phyloP scores from a whole-genome alignment of 2,888 invertebrate species.

The Ctena decussata region DNA sequence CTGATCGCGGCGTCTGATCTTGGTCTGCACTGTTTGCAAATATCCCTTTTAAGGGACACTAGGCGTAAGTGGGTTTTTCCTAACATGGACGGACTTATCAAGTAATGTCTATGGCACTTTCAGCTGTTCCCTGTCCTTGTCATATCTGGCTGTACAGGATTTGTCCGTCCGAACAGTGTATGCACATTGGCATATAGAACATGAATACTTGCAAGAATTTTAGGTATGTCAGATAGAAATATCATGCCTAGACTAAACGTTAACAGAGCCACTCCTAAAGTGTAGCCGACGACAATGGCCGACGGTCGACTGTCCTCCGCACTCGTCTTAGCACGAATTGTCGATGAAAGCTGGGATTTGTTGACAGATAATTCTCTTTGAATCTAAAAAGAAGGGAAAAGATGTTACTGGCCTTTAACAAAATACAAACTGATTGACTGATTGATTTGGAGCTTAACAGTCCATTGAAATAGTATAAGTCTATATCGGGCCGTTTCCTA shows the following conservation, averaged over 20 bases:
- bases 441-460: no score
- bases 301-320: constrained; percentile 54
- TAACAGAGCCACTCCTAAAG: constrained; percentile 52
- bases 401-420: no score
- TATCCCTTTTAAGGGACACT: no score
- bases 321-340: constrained; percentile 56
- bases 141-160: background rate
- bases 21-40: no score
- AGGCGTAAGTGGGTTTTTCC: no score
- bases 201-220: background rate
- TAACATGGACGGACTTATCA: no score
- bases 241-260: constrained; percentile 27
- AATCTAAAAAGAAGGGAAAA: constrained; percentile 47
- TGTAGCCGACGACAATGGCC: constrained; percentile 54
- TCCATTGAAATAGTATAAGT: no score
- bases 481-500: no score
- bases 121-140: background rate
- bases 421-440: no score
- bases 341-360: constrained; percentile 53
- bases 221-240: constrained; percentile 5
- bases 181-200: background rate
- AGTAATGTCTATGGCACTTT: constrained; percentile 8
- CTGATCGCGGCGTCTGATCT: no score
- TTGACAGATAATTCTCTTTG: constrained; percentile 54
- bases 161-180: background rate